Percentiles rank a stretch among this genome's conserved stretches.
Conservation (phyloP, 1,140 invertebrate genomes). For the Chironomus tepperi region DNA sequence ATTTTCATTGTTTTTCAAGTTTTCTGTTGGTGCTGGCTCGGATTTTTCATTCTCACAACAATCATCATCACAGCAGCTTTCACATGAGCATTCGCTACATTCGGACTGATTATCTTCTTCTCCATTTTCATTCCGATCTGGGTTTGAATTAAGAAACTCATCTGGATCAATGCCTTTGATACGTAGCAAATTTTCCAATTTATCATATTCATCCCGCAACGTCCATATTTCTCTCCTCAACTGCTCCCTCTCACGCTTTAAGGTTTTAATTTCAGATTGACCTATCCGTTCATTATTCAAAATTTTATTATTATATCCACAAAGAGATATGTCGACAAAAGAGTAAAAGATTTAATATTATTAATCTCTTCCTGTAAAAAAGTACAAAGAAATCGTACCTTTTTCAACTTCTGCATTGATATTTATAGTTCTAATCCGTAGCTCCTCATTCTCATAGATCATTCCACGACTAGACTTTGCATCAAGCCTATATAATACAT, state of each 20-base stretch:
- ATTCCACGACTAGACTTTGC: slow-evolving; percentile 74
- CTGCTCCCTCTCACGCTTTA: slow-evolving; percentile 78
- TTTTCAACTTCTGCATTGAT: slow-evolving; percentile 88
- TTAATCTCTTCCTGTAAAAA: neutral
- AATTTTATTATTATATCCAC: too few relatives aligned
- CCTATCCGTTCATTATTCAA: slow-evolving; percentile 47
- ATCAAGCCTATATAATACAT: slow-evolving; percentile 53
- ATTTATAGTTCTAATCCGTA: slow-evolving; percentile 79
- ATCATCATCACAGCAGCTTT: slow-evolving; percentile 35
- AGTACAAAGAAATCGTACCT: slow-evolving; percentile 45
- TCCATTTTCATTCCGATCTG: slow-evolving; percentile 34
- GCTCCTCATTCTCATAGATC: slow-evolving; percentile 86
- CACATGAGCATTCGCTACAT: slow-evolving; percentile 33
- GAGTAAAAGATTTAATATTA: slow-evolving; percentile 29
- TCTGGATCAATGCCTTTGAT: slow-evolving; percentile 39
- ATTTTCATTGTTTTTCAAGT: slow-evolving; percentile 28
- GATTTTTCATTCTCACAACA: slow-evolving; percentile 32
- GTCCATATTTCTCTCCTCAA: slow-evolving; percentile 77
- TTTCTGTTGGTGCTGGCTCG: slow-evolving; percentile 25
- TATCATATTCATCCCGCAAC: slow-evolving; percentile 77
- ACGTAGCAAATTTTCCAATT: slow-evolving; percentile 66
- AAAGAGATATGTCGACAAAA: too few relatives aligned
- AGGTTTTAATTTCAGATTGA: slow-evolving; percentile 79
- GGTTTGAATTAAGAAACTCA: slow-evolving; percentile 34
- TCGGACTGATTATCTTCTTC: slow-evolving; percentile 34